Percentiles rank a stretch among this genome's conserved stretches.
These are phyloP conservation scores for Falcaria lacertinaria DNA, from an alignment of 2,888 invertebrate genomes.

Conservation along the genomic window DNA sequence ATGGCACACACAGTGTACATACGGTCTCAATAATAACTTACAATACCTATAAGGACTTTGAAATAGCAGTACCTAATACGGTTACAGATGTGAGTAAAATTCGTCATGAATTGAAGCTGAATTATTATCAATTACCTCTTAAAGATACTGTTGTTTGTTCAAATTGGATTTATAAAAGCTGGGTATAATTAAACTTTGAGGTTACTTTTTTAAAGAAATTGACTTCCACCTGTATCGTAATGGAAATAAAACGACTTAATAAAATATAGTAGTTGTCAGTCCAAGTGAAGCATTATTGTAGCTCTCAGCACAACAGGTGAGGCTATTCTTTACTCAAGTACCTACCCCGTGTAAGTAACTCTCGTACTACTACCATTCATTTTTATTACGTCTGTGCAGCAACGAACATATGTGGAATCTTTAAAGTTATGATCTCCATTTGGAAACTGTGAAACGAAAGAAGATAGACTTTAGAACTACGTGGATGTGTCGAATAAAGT, in stretches of 20 bases:
- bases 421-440: slow-evolving; percentile 15
- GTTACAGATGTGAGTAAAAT: too few species aligned
- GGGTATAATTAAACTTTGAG: too few species aligned
- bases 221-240: neutral
- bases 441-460: slow-evolving; percentile 6
- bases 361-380: slow-evolving; percentile 27
- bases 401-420: slow-evolving; percentile 10
- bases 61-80: too few species aligned
- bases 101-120: too few species aligned
- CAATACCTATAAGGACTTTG: too few species aligned
- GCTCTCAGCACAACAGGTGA: slow-evolving; percentile 29
- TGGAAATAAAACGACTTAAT: slow-evolving; percentile 1
- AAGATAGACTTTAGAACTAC: too few species aligned
- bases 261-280: slow-evolving; percentile 13
- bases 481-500: slow-evolving; percentile 1
- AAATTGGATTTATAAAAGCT: neutral
- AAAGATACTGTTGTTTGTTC: neutral
- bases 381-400: slow-evolving; percentile 24
- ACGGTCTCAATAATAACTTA: too few species aligned
- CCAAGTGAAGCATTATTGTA: slow-evolving; percentile 13
- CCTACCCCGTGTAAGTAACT: slow-evolving; percentile 26
- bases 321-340: slow-evolving; percentile 25
- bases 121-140: too few species aligned
- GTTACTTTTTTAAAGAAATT: neutral
- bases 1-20: too few species aligned